Evolutionary conservation across 1,140 invertebrate species (phyloP).

Genomic region (Papilio polytes): DNA sequence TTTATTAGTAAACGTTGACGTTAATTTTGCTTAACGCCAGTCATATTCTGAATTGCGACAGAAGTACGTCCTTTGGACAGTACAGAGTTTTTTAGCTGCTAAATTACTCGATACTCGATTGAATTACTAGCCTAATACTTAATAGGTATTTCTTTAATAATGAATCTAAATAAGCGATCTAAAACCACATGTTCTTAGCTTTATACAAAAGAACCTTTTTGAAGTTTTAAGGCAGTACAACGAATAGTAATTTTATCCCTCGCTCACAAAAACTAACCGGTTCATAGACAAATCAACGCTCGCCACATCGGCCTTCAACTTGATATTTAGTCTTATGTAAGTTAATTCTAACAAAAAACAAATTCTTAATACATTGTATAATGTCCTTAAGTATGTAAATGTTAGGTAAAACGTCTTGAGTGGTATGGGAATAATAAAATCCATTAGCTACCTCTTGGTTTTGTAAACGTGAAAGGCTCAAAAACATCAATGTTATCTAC

Average conservation of each 20-base stretch:
- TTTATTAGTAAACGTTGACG: no score
- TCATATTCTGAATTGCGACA: no score
- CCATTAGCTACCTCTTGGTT: not conserved
- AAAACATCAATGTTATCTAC: not conserved
- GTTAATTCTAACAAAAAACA: slow-evolving; percentile 6
- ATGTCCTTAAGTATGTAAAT: not conserved
- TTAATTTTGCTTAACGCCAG: no score
- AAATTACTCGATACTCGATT: no score
- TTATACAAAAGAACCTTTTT: not conserved
- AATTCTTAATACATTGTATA: not conserved
- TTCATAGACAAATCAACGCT: not conserved
- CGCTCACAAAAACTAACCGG: slow-evolving; percentile 1
- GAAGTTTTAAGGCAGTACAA: not conserved
- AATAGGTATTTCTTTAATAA: no score
- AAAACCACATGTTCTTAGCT: no score
- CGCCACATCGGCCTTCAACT: not conserved
- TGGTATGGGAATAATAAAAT: not conserved
- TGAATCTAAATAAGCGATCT: no score
- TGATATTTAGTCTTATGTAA: not conserved
- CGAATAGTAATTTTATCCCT: not conserved
- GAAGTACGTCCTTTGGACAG: no score
- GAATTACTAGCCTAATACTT: no score
- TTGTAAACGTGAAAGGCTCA: not conserved
- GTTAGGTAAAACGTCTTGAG: not conserved
- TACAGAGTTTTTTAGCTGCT: no score